Evolutionary conservation across 2,113 vertebrate species (phyloP), one percentile per base, ranked within the genome.

Genomic region (Carassius auratus): DNA sequence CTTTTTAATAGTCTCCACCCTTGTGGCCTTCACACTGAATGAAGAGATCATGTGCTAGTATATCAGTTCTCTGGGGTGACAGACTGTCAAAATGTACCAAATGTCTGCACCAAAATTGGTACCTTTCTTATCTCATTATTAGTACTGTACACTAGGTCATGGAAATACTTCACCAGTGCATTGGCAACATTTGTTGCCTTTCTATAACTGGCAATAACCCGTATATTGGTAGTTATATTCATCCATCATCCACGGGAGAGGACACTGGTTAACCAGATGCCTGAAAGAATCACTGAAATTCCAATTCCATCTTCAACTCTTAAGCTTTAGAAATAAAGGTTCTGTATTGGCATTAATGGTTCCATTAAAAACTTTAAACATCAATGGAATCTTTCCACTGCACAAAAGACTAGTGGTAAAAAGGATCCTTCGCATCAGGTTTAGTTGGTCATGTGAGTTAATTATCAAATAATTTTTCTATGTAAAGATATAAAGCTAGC

Each of bases 1-100:
- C 8, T 68, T 71, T 71, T 71, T 71, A 71, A 42, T 42, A 9
- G 68, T 21, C 68, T 73, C 68, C 36, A 2, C n/a, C 36, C 36
- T 45, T 73, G 69, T 42, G 68, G 68, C 33, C 36, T 21, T 71
- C 33, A 73, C 38, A 73, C 69, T 73, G 36, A 73, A 73, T 42
- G 38, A 42, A 42, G 38, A 45, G 42, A 9, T 73, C 9, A 1
- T 73, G 69, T 73, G 36, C 21, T 45, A 42, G 9, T 73, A 73
- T 73, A 0, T 73, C 38, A 45, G 4, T 10, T 73, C 36, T 73
- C 9, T n/a, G 9, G 4, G 36, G 69, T 45, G 69, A 42, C 19
- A 71, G 19, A n/a, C n/a, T 42, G 4, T 42, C 9, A 42, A 73
- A 42, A 42, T 68, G 7, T 68, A 68, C 14, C 14, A 69, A 36